Evolutionary conservation across 2,797 vertebrate genomes (phyloP).

Genomic region (Picus viridis): DNA sequence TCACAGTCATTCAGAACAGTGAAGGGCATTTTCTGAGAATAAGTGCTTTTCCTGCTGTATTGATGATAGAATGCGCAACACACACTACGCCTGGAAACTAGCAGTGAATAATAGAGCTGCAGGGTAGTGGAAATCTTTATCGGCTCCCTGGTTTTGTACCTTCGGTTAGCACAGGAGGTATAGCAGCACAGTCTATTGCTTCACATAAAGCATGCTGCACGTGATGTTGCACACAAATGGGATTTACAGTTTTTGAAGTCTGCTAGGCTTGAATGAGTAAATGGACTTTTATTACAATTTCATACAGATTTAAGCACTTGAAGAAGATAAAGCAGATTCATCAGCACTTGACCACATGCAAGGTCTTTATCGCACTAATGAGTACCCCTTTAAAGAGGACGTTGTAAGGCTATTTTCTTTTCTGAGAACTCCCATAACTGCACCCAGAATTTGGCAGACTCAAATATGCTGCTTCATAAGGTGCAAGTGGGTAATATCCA

Average conservation of each 20-base stretch:
- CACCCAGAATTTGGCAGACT: background rate
- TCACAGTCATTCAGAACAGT: constrained; percentile 50
- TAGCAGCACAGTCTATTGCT: background rate
- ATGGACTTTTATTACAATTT: constrained; percentile 28
- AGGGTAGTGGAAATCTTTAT: constrained; percentile 33
- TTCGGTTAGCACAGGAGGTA: background rate
- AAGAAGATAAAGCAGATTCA: constrained; percentile 41
- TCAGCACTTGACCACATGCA: constrained; percentile 11
- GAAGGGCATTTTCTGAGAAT: constrained; percentile 50
- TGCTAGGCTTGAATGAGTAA: constrained; percentile 18
- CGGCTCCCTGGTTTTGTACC: background rate
- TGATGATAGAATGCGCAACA: constrained; percentile 61
- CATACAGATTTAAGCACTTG: constrained; percentile 30
- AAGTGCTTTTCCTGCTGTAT: constrained; percentile 59
- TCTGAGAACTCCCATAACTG: background rate
- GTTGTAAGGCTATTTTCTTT: background rate
- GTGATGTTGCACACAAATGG: background rate
- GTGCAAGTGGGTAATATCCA: background rate
- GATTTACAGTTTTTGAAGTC: background rate
- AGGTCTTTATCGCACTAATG: constrained; percentile 12
- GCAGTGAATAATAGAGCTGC: background rate
- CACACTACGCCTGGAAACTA: constrained; percentile 34
- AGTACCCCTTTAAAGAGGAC: background rate
- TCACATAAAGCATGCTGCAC: background rate
- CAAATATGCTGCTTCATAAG: background rate